Evolutionary conservation across 2,113 vertebrate genomes (phyloP), one percentile per base, ranked within the genome.

Genomic region (Pandion haliaetus): DNA sequence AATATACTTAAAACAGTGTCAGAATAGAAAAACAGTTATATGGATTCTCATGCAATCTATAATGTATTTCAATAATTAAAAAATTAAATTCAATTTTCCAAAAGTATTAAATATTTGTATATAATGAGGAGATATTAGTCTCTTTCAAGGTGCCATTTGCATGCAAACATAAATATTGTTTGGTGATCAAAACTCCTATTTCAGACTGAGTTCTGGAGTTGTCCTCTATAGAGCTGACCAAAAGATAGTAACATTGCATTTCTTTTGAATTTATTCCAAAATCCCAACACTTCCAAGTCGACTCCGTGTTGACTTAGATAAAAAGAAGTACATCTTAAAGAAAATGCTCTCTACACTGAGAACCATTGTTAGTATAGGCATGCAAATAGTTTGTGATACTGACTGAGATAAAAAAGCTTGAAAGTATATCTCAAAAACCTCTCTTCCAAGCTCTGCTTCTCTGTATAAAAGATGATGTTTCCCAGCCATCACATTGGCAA

Each of bases 141-240:
- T 70, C 62, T 55, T 80, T 13, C 44, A 76, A 85, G 54, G 9
- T 71, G 10, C 5, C 6, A 44, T 49, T 65, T 86, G 6, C 45
- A 50, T 0, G 0, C 11, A 77, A 61, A 73, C 3, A 8, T 19
- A 31, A 49, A 50, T 58, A 62, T 19, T 5, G 6, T 36, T 61
- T 87, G 10, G 13, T 2, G 5, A 62, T 58, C 10, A 82, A 85
- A 90, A 34, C 8, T 31, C 14, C 10, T 44, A 14, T 50, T 84
- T 78, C 45, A 67, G 42, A 70, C 52, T 62, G 10, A 42, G 5
- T 42, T 88, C 20, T 45, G 29, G 23, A 59, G 18, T 23, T 49
- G 10, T 32, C 24, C 17, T 77, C 16, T 40, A 0, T 3, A 38
- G 14, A 71, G 7, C 15, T 59, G 38, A 63, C 13, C 25, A 66